Evolutionary conservation across 2,113 vertebrate species (phyloP).

Genomic region (Genyomyrus donnyi): DNA sequence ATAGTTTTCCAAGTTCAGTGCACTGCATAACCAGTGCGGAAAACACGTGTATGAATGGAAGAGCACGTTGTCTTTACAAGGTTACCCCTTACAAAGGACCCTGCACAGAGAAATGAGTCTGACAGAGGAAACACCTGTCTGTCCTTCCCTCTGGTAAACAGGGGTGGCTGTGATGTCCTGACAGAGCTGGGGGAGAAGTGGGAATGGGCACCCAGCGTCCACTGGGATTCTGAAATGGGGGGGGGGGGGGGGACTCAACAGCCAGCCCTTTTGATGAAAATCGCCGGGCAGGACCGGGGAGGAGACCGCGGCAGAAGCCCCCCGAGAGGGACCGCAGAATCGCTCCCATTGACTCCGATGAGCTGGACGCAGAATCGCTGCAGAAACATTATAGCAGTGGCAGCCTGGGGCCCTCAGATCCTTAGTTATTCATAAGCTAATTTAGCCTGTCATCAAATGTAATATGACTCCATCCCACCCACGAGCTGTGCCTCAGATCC

Average conservation of each 20-base stretch:
- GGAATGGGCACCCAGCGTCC: not conserved
- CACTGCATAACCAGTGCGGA: not conserved
- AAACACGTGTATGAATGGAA: not conserved
- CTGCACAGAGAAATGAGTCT: not conserved
- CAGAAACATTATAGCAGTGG: not conserved
- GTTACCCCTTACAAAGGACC: not conserved
- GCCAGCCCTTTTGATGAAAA: not conserved
- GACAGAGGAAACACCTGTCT: not conserved
- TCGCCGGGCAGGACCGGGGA: not conserved
- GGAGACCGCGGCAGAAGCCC: not conserved
- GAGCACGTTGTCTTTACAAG: not conserved
- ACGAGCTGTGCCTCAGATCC: not conserved
- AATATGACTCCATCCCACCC: not conserved
- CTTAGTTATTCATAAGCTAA: not conserved
- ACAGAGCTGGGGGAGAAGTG: not conserved
- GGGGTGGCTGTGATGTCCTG: not conserved
- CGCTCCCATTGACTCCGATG: not conserved
- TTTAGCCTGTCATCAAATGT: constrained; percentile 4
- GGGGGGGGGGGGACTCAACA: not conserved
- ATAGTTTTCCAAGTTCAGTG: not conserved
- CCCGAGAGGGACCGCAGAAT: not conserved
- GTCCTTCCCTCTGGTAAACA: not conserved
- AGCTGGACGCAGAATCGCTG: not conserved
- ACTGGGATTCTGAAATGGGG: not conserved
- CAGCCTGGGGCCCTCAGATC: not conserved